Conservation (phyloP, 2,113 vertebrate genomes). For the Antechinus flavipes region DNA sequence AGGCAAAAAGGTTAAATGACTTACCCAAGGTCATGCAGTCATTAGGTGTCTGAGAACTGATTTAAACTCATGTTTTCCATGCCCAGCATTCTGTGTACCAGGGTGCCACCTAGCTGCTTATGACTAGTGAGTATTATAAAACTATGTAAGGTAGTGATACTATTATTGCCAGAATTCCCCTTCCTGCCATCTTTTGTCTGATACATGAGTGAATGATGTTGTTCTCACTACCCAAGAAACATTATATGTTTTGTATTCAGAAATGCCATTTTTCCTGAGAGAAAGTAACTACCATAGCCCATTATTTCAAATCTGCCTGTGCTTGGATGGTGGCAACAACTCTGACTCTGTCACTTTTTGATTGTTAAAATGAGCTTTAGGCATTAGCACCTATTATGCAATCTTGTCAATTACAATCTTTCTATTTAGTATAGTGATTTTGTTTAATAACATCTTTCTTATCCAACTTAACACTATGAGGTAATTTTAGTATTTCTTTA, state of each 20-base stretch:
- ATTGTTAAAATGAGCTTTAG: neutral
- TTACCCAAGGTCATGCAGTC: neutral
- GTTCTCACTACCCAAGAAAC: conserved; percentile 30
- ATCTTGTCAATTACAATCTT: neutral
- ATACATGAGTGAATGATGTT: neutral
- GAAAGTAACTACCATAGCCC: neutral
- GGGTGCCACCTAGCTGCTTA: neutral
- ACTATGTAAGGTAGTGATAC: neutral
- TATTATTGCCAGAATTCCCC: neutral
- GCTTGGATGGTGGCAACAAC: conserved; percentile 8
- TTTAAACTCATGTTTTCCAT: neutral
- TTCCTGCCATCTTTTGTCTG: conserved; percentile 1
- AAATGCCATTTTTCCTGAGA: conserved; percentile 38
- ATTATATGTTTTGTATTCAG: conserved; percentile 33
- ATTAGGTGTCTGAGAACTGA: neutral
- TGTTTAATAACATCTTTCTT: neutral
- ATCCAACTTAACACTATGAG: neutral
- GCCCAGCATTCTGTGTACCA: neutral
- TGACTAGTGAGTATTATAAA: neutral
- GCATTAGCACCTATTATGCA: neutral
- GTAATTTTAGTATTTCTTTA: neutral
- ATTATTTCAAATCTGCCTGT: conserved; percentile 41
- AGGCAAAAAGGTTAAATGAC: neutral
- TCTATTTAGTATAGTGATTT: neutral
- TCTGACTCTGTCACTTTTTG: conserved; percentile 44